A percentile compares a stretch with the other conserved stretches of the same genome.
Conservation (phyloP, 2,797 vertebrate genomes). For the Gadopsis marmoratus region DNA sequence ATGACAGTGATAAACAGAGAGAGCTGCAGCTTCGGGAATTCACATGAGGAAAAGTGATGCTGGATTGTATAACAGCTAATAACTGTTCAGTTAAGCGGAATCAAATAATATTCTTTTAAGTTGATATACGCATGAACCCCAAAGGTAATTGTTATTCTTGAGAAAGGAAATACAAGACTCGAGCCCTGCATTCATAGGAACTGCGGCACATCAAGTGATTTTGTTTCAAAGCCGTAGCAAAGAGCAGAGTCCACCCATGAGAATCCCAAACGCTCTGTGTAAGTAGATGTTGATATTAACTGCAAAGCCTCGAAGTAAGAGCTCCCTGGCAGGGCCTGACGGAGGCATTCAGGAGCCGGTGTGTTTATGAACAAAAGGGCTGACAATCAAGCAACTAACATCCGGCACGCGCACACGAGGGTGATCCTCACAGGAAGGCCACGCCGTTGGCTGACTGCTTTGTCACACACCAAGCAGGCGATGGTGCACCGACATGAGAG, state of each 20-base stretch:
- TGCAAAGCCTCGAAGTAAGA: slow-evolving; percentile 57
- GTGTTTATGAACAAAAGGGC: slow-evolving; percentile 69
- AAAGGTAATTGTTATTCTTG: slow-evolving; percentile 66
- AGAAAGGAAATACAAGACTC: slow-evolving; percentile 58
- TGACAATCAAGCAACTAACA: slow-evolving; percentile 66
- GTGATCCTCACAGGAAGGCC: slow-evolving; percentile 41
- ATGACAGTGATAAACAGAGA: slow-evolving; percentile 44
- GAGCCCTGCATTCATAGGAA: slow-evolving; percentile 45
- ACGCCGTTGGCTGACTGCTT: slow-evolving; percentile 48
- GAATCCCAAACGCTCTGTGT: slow-evolving; percentile 49
- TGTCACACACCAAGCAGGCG: slow-evolving; percentile 53
- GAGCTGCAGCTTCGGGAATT: slow-evolving; percentile 28
- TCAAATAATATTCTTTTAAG: slow-evolving; percentile 59
- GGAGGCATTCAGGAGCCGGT: slow-evolving; percentile 50
- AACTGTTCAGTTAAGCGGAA: slow-evolving; percentile 57
- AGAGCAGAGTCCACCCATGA: slow-evolving; percentile 67
- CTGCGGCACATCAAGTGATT: slow-evolving; percentile 59
- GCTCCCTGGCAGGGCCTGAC: slow-evolving; percentile 58
- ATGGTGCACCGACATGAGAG: slow-evolving; percentile 40
- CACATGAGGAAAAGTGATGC: slow-evolving; percentile 36
- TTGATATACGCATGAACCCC: slow-evolving; percentile 47
- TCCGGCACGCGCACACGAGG: slow-evolving; percentile 48
- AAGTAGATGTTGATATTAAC: slow-evolving; percentile 72
- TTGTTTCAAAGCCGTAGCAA: slow-evolving; percentile 69
- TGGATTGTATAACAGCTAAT: slow-evolving; percentile 46